Base-by-base conservation (phyloP, 1,140 invertebrate genomes). In the Conopomorpha cramerella region DNA sequence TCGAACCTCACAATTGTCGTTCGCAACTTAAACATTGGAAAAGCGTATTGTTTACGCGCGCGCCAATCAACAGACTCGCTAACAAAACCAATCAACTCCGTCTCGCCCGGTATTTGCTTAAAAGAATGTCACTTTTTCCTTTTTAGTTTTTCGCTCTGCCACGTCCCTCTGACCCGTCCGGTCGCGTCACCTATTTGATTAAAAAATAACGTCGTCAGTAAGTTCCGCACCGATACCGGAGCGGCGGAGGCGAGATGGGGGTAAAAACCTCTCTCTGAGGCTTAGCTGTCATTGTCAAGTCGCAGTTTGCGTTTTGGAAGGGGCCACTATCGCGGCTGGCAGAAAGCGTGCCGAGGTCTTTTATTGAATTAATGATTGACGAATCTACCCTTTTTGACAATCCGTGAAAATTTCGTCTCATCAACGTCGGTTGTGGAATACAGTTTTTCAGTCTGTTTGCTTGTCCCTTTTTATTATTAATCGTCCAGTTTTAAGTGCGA, bases 151-250 rank as follows among this genome's bases (percentile, higher is more conserved):
- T 54, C 63, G 64, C 55, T 72, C 62, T 70, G 67, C 74, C 70
- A 72, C 76, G 74, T 70, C 70, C 67, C 64, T 59, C 57, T 68
- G 65, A 72, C 70, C 67, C n/a, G n/a, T 60, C 59, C 63, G 61
- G 49, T 61, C 64, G 55, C 51, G 50, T 72, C 71, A 77, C 77
- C 76, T 77, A 78, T 78, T 78, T 77, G 76, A 78, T 78, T 78
- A 78, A 78, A 78, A 78, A 78, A 77, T 78, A 78, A 78, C 68
- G 72, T 76, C 76, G 72, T 72, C 64, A 70, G 72, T 67, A 68
- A 71, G 55, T 60, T 62, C n/a, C n/a, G n/a, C n/a, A n/a, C n/a
- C n/a, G n/a, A n/a, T n/a, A n/a, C n/a, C n/a, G n/a, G n/a, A n/a
- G n/a, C n/a, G n/a, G n/a, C 14, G 16, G 16, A 46, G 52, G 50